Conservation (phyloP, 2,797 vertebrate genomes). For the Catharus ustulatus region DNA sequence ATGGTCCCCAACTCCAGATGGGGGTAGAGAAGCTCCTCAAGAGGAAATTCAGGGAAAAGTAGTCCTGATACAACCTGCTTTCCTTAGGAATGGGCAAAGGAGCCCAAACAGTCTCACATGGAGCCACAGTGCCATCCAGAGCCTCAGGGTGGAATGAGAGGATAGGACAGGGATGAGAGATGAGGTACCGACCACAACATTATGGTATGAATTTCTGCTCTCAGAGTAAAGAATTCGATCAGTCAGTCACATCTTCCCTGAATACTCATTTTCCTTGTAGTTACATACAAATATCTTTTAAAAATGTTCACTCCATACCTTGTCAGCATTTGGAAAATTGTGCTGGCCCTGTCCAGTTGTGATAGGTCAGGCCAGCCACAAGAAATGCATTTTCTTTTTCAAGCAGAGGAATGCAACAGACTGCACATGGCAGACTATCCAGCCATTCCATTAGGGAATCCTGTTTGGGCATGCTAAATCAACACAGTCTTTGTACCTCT, state of each 20-base stretch:
- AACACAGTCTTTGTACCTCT: not conserved
- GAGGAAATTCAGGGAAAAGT: not conserved
- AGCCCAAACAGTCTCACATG: not conserved
- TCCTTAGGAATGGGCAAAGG: not conserved
- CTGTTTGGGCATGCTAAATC: not conserved
- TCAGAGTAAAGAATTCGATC: not conserved
- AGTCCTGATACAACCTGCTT: not conserved
- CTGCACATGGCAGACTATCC: not conserved
- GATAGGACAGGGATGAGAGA: not conserved
- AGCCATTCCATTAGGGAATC: not conserved
- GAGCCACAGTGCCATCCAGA: not conserved
- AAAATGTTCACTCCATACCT: not conserved
- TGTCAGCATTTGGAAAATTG: not conserved
- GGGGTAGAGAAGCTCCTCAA: not conserved
- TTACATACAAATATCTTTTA: not conserved
- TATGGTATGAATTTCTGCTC: not conserved
- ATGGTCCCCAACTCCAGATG: fast-evolving
- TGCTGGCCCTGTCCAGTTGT: not conserved
- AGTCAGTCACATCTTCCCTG: not conserved
- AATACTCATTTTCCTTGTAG: not conserved
- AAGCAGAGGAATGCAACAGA: not conserved
- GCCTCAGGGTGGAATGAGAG: not conserved
- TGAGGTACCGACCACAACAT: not conserved
- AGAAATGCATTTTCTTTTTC: not conserved
- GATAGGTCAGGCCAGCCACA: not conserved